Base-by-base conservation (phyloP, 2,113 vertebrate genomes). In the Nestor notabilis region DNA sequence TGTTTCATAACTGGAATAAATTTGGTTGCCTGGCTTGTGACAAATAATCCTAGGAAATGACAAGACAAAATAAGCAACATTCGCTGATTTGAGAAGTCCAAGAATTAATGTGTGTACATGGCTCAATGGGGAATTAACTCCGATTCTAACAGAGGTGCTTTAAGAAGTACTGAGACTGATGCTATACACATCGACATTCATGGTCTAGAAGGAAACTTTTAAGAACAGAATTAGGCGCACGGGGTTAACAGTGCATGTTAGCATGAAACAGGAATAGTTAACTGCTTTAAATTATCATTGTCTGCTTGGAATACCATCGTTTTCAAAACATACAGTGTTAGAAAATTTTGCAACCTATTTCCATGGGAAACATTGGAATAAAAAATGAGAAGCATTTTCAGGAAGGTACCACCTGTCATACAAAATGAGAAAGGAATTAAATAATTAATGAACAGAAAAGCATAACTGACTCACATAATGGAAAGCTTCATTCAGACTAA, bases 61-160 rank as follows among this genome's bases (percentile, higher is more conserved):
- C 41, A 92, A 79, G 50, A 89, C 27, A 75, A 91, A 94, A 95
- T 53, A 6, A 94, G 43, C 79, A 91, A 89, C 41, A 53, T 83
- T 76, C 47, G 41, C 52, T 86, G 44, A 76, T 87, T 35, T 89
- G 24, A 69, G 37, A 37, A 79, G 37, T 58, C 31, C 60, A 63
- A 27, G 18, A 91, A 47, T 68, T 87, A 33, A 69, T 83, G 17
- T 12, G 58, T 11, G 2, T 53, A 58, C 12, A 12, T 4, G 41
- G 47, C 21, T 72, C 58, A 86, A 68, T 6, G 13, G 13, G n/a
- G 65, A 76, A 82, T 85, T 53, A 69, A 33, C 7, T 31, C 8
- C 39, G 65, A 18, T 27, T 66, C 19, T 63, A 49, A 81, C 5
- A 41, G 7, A 61, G 60, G 16, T 46, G 23, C 19, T 71, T 52